Base-by-base conservation (phyloP, 1,140 invertebrate genomes). In the Papilio polytes region DNA sequence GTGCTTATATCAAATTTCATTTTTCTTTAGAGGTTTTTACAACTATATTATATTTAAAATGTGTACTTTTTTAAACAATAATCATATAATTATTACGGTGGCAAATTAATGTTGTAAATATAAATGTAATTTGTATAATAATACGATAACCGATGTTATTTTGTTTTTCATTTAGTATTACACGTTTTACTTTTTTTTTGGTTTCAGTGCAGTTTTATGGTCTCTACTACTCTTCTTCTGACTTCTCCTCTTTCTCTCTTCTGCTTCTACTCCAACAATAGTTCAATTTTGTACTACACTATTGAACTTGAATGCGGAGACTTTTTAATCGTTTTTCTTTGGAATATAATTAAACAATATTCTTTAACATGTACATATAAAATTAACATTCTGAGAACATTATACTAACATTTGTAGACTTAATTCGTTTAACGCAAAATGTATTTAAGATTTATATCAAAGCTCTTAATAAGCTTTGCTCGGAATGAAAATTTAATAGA, bases 401-500 rank as follows among this genome's bases (percentile, higher is more conserved):
- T 66, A 66, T 31, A 12, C 63, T 66, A 66, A 66, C 63, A 66
- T 66, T 66, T 66, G 63, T 66, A 31, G 63, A 20, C 44, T 74
- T 74, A 74, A 74, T 74, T 74, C 36, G 72, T 46, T n/a, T 74
- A 74, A 46, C 73, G 46, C 46, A 74, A 74, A 74, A 48, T 22
- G 73, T 74, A 51, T 74, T 74, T 53, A 74, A 74, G 41, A 74
- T 74, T 48, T 74, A 74, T 46, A 74, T 26, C 9, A 51, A 74
- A 74, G 73, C 46, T 53, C 12, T 74, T 51, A 73, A 53, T 46
- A 31, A 74, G 44, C 73, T 74, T 74, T 74, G 20, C 20, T 22
- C 73, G n/a, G 10, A 51, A 26, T 51, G 46, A 46, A 74, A 74
- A 26, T 53, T 74, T 74, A 74, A 74, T 46, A 26, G 44, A 15